Conservation (phyloP, 2,113 vertebrate species). For the Osmerus mordax region DNA sequence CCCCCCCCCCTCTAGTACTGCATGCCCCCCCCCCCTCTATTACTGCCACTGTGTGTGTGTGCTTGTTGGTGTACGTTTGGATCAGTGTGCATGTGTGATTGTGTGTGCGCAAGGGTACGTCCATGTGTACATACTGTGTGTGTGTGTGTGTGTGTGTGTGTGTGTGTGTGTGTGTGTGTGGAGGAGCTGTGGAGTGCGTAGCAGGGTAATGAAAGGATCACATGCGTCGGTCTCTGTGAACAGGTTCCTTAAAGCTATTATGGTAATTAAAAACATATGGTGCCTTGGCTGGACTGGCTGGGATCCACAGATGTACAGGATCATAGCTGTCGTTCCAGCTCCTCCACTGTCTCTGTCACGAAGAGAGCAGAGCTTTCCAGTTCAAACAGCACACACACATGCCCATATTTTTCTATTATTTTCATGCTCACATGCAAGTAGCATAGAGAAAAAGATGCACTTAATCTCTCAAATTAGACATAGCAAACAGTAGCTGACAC, state of each 20-base stretch:
- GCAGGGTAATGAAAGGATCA: constrained; percentile 77
- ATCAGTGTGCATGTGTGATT: not conserved
- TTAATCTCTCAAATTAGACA: not conserved
- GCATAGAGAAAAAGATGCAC: constrained; percentile 5
- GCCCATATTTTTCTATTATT: not conserved
- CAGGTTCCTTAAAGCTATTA: constrained; percentile 91
- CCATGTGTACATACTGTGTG: not conserved
- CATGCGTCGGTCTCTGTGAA: constrained; percentile 65
- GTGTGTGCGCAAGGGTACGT: not conserved
- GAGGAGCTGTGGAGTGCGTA: constrained; percentile 72
- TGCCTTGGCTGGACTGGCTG: constrained; percentile 72
- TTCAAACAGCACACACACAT: constrained; percentile 6
- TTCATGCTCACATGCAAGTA: constrained; percentile 5
- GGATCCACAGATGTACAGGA: constrained; percentile 83
- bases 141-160: constrained; percentile 8
- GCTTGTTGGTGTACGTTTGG: not conserved
- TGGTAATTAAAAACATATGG: constrained; percentile 94
- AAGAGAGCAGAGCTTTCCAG: constrained; percentile 46
- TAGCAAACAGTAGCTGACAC: constrained; percentile 53
- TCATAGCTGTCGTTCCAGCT: constrained; percentile 81
- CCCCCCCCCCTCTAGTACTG: constrained; percentile 40
- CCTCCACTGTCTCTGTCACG: constrained; percentile 72
- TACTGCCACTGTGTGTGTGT: not conserved
- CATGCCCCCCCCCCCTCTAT: constrained; percentile 43
- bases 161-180: constrained; percentile 8